phyloP scores from a whole-genome alignment of 2,797 vertebrate species.

The Danio aesculapii region DNA sequence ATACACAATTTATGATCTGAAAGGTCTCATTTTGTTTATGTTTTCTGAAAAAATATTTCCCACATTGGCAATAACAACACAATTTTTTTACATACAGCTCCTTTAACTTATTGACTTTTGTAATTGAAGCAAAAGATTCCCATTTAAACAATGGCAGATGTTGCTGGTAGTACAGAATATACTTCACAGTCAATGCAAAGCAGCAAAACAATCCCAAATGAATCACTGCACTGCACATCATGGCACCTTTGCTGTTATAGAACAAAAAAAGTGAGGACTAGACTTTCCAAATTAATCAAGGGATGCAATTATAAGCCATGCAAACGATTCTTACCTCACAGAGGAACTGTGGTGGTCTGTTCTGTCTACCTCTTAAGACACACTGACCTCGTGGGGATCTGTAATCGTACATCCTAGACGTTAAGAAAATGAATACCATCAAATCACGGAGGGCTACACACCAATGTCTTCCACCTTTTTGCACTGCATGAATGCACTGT shows the following conservation, averaged over 20 bases:
- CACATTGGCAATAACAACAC: too few relatives aligned
- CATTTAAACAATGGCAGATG: not conserved
- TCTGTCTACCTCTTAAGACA: slow-evolving; percentile 76
- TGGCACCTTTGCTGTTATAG: slow-evolving; percentile 54
- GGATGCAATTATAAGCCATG: slow-evolving; percentile 61
- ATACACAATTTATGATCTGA: not conserved
- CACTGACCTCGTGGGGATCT: slow-evolving; percentile 65
- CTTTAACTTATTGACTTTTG: too few relatives aligned
- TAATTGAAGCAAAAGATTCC: too few relatives aligned
- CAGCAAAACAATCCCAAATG: slow-evolving; percentile 47
- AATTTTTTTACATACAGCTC: too few relatives aligned
- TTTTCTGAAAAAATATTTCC: too few relatives aligned
- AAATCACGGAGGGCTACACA: slow-evolving; percentile 50
- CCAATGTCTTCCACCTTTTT: slow-evolving; percentile 65
- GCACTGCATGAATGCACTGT: slow-evolving; percentile 62
- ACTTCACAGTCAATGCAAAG: slow-evolving; percentile 38
- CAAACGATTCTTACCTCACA: slow-evolving; percentile 54
- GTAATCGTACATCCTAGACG: slow-evolving; percentile 58
- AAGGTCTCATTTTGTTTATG: too few relatives aligned
- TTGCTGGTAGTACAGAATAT: slow-evolving; percentile 38
- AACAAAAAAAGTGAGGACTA: slow-evolving; percentile 56
- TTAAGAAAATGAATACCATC: slow-evolving; percentile 56
- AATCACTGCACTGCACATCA: slow-evolving; percentile 55
- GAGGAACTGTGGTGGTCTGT: slow-evolving; percentile 67
- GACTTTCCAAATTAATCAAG: slow-evolving; percentile 56